These are phyloP conservation scores for Thryonomys swinderianus DNA, from an alignment of 2,113 vertebrate genomes.

Conservation along the genomic window DNA sequence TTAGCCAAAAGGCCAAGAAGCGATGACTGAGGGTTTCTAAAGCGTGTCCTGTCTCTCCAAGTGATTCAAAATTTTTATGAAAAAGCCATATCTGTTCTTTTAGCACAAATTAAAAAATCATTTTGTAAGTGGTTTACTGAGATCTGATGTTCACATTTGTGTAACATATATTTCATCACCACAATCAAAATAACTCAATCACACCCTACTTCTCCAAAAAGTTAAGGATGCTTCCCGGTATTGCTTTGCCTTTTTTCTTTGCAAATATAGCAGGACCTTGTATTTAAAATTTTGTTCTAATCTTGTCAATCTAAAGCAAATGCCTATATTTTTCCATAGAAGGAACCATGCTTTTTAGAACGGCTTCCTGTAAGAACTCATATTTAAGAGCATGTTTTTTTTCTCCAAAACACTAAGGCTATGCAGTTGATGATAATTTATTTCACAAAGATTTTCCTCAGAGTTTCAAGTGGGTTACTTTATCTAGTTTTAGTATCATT, in stretches of 20 bases:
- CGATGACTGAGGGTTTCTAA: neutral
- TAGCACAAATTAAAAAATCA: neutral
- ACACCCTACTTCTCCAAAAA: neutral
- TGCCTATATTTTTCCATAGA: neutral
- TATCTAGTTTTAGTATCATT: neutral
- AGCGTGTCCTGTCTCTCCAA: neutral
- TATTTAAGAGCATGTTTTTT: constrained; percentile 11
- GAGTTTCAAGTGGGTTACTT: neutral
- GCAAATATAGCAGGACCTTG: neutral
- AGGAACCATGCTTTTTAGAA: neutral
- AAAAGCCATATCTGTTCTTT: neutral
- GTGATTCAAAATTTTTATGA: constrained; percentile 13
- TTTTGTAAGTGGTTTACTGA: neutral
- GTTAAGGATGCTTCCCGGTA: constrained; percentile 2
- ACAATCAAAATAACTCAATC: constrained; percentile 8
- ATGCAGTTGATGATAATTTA: constrained; percentile 17
- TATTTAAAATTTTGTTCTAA: constrained; percentile 53
- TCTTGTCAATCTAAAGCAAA: constrained; percentile 26
- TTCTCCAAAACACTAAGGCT: neutral
- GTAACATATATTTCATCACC: neutral
- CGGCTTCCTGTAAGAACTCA: neutral
- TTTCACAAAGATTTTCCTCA: neutral
- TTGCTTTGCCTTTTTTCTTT: constrained; percentile 14
- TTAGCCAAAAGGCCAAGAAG: too few relatives aligned
- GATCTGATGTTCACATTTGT: neutral